Evolutionary conservation across 2,113 vertebrate genomes (phyloP).

Genomic region (Vimba vimba): DNA sequence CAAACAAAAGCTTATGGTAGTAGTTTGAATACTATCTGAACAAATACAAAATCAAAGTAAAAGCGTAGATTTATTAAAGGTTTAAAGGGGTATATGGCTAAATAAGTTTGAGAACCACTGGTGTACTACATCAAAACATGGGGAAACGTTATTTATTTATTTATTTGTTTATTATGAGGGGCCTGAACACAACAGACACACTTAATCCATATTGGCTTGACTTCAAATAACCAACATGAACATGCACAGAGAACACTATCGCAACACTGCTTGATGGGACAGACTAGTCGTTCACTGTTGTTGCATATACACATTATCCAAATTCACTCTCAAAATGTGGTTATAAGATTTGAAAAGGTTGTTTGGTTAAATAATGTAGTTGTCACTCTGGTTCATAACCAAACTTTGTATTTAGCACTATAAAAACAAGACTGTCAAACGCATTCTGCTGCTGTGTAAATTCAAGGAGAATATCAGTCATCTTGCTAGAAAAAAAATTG

Average conservation of each 20-base stretch:
- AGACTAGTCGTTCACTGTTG: background rate
- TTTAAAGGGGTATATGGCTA: no score
- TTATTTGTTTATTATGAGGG: background rate
- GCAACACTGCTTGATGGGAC: background rate
- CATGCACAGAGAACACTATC: background rate
- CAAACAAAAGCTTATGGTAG: background rate
- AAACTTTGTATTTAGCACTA: background rate
- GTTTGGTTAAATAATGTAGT: background rate
- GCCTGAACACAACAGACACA: background rate
- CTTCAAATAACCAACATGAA: background rate
- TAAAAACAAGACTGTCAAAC: background rate
- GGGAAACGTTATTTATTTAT: background rate
- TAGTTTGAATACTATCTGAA: background rate
- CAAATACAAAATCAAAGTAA: background rate
- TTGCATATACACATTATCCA: background rate
- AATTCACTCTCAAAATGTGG: background rate
- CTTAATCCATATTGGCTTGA: background rate
- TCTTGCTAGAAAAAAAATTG: background rate
- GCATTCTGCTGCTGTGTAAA: background rate
- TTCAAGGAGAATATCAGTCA: slow-evolving; percentile 40
- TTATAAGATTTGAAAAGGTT: background rate
- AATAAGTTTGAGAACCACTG: no score
- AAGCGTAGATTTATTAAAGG: background rate
- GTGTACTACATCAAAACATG: background rate
- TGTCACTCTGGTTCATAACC: background rate